Evolutionary conservation across 2,113 vertebrate species (phyloP), one percentile per base, ranked within the genome.

Genomic region (Spheniscus mendiculus): DNA sequence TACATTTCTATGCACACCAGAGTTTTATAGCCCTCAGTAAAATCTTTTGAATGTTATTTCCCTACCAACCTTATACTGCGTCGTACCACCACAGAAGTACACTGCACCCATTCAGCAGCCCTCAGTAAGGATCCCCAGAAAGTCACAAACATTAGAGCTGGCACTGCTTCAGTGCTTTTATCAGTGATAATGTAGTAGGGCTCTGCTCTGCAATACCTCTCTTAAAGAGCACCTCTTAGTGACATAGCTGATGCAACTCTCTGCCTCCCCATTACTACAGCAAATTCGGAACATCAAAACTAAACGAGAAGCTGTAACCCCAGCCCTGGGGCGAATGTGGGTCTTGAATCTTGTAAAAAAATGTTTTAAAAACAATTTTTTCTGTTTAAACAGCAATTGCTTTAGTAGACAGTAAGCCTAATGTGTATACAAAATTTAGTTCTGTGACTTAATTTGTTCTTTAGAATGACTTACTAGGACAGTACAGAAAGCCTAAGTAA

Each of bases 171-270:
- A 70, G 20, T 21, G 26, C 56, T 32, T 71, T 45, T 26, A 6
- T 23, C 59, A 81, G 1, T 0, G 0, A 52, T 9, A 19, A 55
- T 20, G 8, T 7, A 65, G 11, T 4, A 65, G 8, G 49, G 27
- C 38, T 92, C 56, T 58, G 71, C 38, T 80, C 67, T 56, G 21
- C 29, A 61, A 44, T 23, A n/a, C 0, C 4, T 49, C 50, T 61
- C 55, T 32, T 50, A 66, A 81, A 88, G 32, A 42, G 12, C 29
- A 88, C n/a, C 42, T 55, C 34, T n/a, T n/a, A 59, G 58, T 34
- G 53, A 86, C 7, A 50, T 1, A 56, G 26, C 1, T 44, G 45
- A 65, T 2, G 1, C 47, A 66, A 40, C 32, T 70, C 36, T 49
- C 55, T 69, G 47, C 53, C 42, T 77, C 26, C 6, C 55, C 32